These are phyloP conservation scores for Cryptotis parvus DNA, from an alignment of 2,113 vertebrate species.

Conservation along the genomic window DNA sequence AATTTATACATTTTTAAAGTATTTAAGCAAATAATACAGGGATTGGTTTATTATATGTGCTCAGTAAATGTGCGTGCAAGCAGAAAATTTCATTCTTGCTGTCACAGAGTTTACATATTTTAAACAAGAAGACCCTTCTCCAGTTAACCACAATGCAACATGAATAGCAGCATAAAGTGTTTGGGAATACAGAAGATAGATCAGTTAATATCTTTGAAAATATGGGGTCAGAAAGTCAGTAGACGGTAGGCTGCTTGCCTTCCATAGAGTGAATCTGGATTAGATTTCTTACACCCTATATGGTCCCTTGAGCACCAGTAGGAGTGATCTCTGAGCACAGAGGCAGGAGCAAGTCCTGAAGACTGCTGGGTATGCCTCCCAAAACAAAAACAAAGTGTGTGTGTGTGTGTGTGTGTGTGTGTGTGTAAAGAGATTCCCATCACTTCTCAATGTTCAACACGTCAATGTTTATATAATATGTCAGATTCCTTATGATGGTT, in stretches of 20 bases:
- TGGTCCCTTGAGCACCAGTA: no score
- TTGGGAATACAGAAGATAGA: constrained; percentile 1
- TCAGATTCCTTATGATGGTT: neutral
- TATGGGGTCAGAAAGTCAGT: neutral
- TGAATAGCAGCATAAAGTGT: neutral
- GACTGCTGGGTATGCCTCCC: no score
- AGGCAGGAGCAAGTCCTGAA: no score
- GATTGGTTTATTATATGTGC: neutral
- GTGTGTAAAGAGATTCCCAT: no score
- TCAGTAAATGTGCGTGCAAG: neutral
- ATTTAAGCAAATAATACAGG: constrained; percentile 14
- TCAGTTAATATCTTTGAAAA: constrained; percentile 28
- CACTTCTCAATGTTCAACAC: neutral
- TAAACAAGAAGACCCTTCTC: neutral
- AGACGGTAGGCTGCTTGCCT: no score
- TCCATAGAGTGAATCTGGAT: no score
- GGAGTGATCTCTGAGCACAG: no score
- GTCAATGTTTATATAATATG: constrained; percentile 11
- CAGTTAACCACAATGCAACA: constrained; percentile 18
- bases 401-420: no score
- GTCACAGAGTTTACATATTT: neutral
- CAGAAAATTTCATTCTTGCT: neutral
- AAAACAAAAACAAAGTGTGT: no score
- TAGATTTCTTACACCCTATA: no score
- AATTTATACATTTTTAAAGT: neutral